These are phyloP conservation scores for Macrobrachium nipponense DNA, from an alignment of 1,140 invertebrate genomes.

Conservation along the genomic window DNA sequence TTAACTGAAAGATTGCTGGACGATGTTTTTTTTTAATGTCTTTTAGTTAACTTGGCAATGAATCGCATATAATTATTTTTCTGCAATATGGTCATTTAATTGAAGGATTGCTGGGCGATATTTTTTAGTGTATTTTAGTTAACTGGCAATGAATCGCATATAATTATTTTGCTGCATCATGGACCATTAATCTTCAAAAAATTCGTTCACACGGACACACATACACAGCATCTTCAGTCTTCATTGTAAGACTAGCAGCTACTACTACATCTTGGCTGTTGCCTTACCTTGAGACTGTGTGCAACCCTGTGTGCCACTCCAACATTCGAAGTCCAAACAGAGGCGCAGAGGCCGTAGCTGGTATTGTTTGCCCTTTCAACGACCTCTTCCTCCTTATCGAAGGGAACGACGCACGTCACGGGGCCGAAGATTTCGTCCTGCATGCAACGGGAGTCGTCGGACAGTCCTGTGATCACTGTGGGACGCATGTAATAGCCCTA, in stretches of 20 bases:
- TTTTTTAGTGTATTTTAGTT: too few relatives aligned
- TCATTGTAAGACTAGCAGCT: background rate
- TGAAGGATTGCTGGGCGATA: too few relatives aligned
- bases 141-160: too few relatives aligned
- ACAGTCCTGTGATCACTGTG: conserved; percentile 71
- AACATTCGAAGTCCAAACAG: conserved; percentile 71
- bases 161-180: too few relatives aligned
- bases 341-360: conserved; percentile 73
- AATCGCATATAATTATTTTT: too few relatives aligned
- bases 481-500: conserved; percentile 74
- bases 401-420: conserved; percentile 72
- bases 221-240: background rate
- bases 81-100: background rate
- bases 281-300: conserved; percentile 68
- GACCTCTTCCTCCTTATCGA: conserved; percentile 72
- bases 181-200: background rate
- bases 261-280: background rate
- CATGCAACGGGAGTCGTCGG: conserved; percentile 70
- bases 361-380: conserved; percentile 71
- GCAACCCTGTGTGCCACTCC: conserved; percentile 70
- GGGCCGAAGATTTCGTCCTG: conserved; percentile 77
- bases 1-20: too few relatives aligned
- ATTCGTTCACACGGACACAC: background rate
- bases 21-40: too few relatives aligned
- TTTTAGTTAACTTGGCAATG: too few relatives aligned